Percentiles rank a stretch among this genome's conserved stretches.
phyloP scores from a whole-genome alignment of 2,113 vertebrate species.

The Litocranius walleri region DNA sequence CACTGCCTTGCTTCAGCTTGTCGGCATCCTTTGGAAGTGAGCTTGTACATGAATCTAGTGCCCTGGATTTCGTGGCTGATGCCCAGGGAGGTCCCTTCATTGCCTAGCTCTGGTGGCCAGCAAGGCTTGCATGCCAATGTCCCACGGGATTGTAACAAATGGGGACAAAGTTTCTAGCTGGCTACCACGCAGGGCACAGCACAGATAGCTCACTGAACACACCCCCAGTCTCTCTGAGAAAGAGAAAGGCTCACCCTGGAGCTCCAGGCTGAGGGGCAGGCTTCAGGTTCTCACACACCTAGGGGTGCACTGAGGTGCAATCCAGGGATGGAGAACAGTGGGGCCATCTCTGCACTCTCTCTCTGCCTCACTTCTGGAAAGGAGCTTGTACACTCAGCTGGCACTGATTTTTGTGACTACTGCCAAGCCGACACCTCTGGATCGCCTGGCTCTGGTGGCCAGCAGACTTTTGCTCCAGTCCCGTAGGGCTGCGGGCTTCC shows the following conservation, averaged over 20 bases:
- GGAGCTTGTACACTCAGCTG: neutral
- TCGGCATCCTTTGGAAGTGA: neutral
- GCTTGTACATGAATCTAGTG: neutral
- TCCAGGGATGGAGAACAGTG: neutral
- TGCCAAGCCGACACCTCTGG: neutral
- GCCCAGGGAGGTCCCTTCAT: neutral
- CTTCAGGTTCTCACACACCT: neutral
- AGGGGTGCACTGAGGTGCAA: neutral
- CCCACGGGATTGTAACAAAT: neutral
- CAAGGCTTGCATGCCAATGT: neutral
- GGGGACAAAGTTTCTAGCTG: neutral
- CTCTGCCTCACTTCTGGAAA: neutral
- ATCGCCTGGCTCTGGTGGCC: neutral
- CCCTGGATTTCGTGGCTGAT: neutral
- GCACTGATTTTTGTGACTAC: neutral
- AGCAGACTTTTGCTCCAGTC: neutral
- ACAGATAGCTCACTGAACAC: neutral
- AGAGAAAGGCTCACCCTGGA: neutral
- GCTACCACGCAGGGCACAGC: neutral
- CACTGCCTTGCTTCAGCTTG: neutral
- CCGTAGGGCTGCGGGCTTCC: neutral
- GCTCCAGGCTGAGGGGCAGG: neutral
- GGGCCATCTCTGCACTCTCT: neutral
- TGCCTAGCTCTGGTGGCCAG: neutral
- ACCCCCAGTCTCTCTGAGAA: neutral